phyloP scores from a whole-genome alignment of 1,140 invertebrate genomes.

The Drosophila hydei region DNA sequence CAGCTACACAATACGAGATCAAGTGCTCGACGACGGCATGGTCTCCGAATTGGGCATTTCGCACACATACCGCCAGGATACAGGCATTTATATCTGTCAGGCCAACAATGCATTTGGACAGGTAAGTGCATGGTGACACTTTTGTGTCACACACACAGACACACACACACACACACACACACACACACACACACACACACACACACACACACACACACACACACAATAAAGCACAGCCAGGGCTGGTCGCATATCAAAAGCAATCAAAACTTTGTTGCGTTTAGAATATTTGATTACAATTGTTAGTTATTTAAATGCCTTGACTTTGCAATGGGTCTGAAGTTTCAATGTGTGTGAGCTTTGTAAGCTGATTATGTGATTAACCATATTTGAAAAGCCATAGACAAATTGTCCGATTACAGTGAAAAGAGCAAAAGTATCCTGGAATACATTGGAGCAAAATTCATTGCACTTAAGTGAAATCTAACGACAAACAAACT shows the following conservation, averaged over 20 bases:
- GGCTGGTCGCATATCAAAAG: conserved; percentile 12
- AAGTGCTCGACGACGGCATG: conserved; percentile 91
- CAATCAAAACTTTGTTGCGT: conserved; percentile 16
- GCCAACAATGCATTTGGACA: conserved; percentile 95
- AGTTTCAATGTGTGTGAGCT: background rate
- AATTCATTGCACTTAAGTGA: too few relatives aligned
- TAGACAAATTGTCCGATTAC: too few relatives aligned
- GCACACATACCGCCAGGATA: conserved; percentile 93
- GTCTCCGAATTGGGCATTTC: conserved; percentile 93
- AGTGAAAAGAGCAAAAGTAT: too few relatives aligned
- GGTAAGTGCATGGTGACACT: conserved; percentile 71
- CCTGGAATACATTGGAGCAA: too few relatives aligned
- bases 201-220: conserved; percentile 10
- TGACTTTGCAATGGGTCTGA: background rate
- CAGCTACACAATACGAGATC: conserved; percentile 89
- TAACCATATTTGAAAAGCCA: too few relatives aligned
- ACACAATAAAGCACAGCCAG: background rate
- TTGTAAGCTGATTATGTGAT: too few relatives aligned
- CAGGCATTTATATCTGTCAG: conserved; percentile 93
- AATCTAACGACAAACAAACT: too few relatives aligned
- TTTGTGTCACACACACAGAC: conserved; percentile 38
- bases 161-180: conserved; percentile 25
- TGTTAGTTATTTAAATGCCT: background rate
- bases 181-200: background rate
- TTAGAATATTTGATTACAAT: conserved; percentile 8